Evolutionary conservation across 2,797 vertebrate species (phyloP), one percentile per base, ranked within the genome.

Genomic region (Eidolon dupreanum): DNA sequence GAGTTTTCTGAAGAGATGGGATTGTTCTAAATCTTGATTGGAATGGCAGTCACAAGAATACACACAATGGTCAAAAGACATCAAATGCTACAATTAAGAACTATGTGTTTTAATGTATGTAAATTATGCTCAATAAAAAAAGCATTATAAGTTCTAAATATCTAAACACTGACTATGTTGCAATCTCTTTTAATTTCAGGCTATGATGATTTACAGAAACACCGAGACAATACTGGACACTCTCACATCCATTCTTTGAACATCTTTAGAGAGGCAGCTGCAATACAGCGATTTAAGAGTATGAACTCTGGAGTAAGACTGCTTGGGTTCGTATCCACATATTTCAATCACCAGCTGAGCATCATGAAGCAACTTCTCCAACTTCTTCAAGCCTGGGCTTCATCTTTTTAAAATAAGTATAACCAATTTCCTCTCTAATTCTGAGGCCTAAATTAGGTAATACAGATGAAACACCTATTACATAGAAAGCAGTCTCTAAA

Each of bases 71-170:
- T 83, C 74, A 89, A 94, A 86, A 74, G 70, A 26, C 26, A 88
- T 51, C 61, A 78, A 65, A 31, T 8, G 57, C 36, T 57, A 63
- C 36, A 53, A 31, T 65, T 83, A 94, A 93, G 28, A 95, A 46
- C 19, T 70, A 10, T 36, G 31, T 38, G 24, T 83, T 66, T 94
- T 31, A 90, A 88, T 63, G 26, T 61, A 38, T 41, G 24, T 71
- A 92, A 93, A 75, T 79, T 68, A 84, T 31, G 17, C 65, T 95
- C n/a, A 73, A 31, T 85, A 75, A 82, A 26, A 26, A 93, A 92
- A 66, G 19, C 13, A 92, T 82, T 63, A 82, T 77, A 93, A 61
- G 53, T 78, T 71, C 57, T 68, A 85, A 61, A 55, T 59, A 90
- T 38, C 46, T 70, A 55, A 93, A 89, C 36, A 77, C 28, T 74